Evolutionary conservation across 2,797 vertebrate genomes (phyloP).

Genomic region (Mus caroli): DNA sequence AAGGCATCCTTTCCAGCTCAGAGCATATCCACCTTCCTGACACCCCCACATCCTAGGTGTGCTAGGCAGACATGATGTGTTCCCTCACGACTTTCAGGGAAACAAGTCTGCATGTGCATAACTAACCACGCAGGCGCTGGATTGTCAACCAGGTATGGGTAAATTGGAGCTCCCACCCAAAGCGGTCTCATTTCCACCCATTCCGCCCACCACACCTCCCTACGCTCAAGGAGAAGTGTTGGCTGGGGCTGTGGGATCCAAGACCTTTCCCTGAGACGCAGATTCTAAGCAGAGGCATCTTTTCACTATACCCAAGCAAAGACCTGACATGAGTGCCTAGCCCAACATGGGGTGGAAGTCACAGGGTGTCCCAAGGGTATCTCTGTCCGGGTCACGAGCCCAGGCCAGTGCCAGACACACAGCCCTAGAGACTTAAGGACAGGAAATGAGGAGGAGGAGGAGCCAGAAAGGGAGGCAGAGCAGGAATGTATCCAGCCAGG

Average conservation of each 20-base stretch:
- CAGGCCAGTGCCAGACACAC: slow-evolving; percentile 62
- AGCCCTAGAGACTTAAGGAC: slow-evolving; percentile 74
- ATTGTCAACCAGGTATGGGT: not conserved
- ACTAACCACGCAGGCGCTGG: not conserved
- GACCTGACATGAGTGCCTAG: not conserved
- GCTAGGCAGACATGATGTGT: not conserved
- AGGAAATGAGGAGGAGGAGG: slow-evolving; percentile 82
- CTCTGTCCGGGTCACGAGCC: slow-evolving; percentile 75
- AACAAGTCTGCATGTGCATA: not conserved
- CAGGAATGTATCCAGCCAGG: slow-evolving; percentile 76
- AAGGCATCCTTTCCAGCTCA: not conserved
- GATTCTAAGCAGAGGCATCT: not conserved
- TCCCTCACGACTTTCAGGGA: not conserved
- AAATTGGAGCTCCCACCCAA: not conserved
- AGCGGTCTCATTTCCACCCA: not conserved
- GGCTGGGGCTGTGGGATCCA: not conserved
- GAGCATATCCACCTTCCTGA: not conserved
- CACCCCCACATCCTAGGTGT: not conserved
- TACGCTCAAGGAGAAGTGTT: not conserved
- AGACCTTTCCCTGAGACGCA: not conserved
- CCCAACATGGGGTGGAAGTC: slow-evolving; percentile 53
- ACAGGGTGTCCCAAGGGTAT: slow-evolving; percentile 78
- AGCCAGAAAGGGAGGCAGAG: slow-evolving; percentile 74
- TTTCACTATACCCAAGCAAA: not conserved
- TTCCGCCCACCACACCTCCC: not conserved